Evolutionary conservation across 2,888 invertebrate genomes (phyloP), one percentile per base, ranked within the genome.

Genomic region (Phorcus lineatus): DNA sequence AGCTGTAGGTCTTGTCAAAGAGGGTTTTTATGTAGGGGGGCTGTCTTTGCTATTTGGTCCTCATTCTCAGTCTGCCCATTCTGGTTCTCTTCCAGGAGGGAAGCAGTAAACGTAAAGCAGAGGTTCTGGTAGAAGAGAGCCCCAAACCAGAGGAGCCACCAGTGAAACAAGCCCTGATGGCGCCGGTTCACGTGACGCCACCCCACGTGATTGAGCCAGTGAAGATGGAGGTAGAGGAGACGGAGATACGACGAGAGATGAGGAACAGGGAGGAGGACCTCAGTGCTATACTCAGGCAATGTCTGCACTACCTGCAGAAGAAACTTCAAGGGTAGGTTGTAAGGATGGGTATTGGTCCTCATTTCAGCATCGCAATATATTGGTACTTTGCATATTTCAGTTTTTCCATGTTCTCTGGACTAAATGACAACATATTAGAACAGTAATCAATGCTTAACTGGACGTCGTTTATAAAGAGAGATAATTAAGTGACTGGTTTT

Each of bases 321-420:
- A 96, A 96, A 80, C 94, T 99, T 80, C 98, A 98, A 91, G 97
- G 97, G 90, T 94, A 91, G 77, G 86, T 81, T 4, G 66, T 22
- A n/a, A n/a, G n/a, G n/a, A n/a, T n/a, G n/a, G n/a, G n/a, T n/a
- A n/a, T n/a, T n/a, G n/a, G n/a, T n/a, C n/a, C n/a, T n/a, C n/a
- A n/a, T n/a, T n/a, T n/a, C n/a, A n/a, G n/a, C n/a, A n/a, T n/a
- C n/a, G n/a, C n/a, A n/a, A n/a, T n/a, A n/a, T n/a, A n/a, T n/a
- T n/a, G n/a, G n/a, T n/a, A n/a, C n/a, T n/a, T n/a, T n/a, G n/a
- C n/a, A n/a, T n/a, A n/a, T n/a, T n/a, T n/a, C n/a, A n/a, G n/a
- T n/a, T n/a, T n/a, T n/a, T n/a, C n/a, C n/a, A n/a, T n/a, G n/a
- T n/a, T n/a, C n/a, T n/a, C n/a, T n/a, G n/a, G n/a, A n/a, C n/a